Percentiles rank a stretch among this genome's conserved stretches.
Evolutionary conservation across 2,113 vertebrate species (phyloP).

Genomic region (Phyllostomus hastatus): DNA sequence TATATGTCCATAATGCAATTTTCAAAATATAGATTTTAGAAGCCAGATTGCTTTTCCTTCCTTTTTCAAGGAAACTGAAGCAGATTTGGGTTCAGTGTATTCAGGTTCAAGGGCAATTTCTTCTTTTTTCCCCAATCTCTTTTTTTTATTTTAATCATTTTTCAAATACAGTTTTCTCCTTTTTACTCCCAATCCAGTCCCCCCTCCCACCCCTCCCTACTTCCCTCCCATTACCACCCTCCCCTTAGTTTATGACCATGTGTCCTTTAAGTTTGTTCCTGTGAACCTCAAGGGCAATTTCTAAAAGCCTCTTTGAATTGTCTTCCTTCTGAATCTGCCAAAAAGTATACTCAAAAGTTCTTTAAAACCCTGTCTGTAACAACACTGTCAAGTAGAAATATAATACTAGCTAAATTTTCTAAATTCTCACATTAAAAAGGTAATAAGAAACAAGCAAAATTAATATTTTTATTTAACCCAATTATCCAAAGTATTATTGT

Average conservation of each 20-base stretch:
- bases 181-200: no score
- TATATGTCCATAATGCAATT: slow-evolving; percentile 30
- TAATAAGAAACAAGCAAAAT: not conserved
- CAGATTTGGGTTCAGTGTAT: slow-evolving; percentile 13
- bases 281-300: slow-evolving; percentile 27
- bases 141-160: no score
- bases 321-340: not conserved
- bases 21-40: slow-evolving; percentile 35
- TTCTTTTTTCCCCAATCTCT: no score
- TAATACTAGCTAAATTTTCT: not conserved
- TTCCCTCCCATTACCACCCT: no score
- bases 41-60: not conserved
- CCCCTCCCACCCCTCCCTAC: no score
- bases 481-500: slow-evolving; percentile 1
- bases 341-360: not conserved
- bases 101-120: slow-evolving; percentile 22
- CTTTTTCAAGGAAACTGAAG: slow-evolving; percentile 11
- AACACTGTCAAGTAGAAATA: not conserved
- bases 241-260: no score
- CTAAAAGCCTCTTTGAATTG: slow-evolving; percentile 36
- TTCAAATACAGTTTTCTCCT: no score
- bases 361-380: not conserved
- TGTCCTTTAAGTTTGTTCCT: no score
- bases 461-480: slow-evolving; percentile 19
- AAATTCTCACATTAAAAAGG: not conserved